Evolutionary conservation across 1,140 invertebrate species (phyloP).

Genomic region (Asbolus verrucosus): DNA sequence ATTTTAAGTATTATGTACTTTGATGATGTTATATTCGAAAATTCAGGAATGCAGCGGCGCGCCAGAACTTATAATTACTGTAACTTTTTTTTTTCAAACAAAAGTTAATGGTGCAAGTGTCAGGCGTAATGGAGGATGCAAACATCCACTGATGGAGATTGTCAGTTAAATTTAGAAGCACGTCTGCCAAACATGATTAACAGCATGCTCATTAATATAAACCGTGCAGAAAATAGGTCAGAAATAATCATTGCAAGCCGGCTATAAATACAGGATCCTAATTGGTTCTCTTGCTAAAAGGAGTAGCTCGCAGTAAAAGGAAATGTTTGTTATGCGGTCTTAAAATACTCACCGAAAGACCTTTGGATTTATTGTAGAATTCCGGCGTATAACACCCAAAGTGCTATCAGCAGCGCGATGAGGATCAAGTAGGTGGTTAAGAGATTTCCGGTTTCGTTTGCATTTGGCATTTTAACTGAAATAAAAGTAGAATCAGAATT

Average conservation of each 20-base stretch:
- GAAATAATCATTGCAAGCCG: neutral
- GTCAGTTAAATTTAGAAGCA: constrained; percentile 6
- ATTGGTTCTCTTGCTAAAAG: no score
- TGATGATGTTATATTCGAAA: no score
- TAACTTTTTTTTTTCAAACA: constrained; percentile 4
- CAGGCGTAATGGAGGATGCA: constrained; percentile 27
- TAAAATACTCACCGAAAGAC: neutral
- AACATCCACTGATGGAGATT: constrained; percentile 13
- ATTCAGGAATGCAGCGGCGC: no score
- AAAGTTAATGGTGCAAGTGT: constrained; percentile 15
- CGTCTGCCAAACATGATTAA: constrained; percentile 23
- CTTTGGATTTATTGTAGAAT: constrained; percentile 31
- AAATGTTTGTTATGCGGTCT: no score
- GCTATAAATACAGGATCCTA: neutral
- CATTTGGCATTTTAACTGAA: constrained; percentile 49
- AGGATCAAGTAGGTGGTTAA: constrained; percentile 51
- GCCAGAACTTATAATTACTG: neutral
- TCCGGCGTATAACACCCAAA: constrained; percentile 53
- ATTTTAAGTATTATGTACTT: no score
- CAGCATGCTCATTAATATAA: neutral
- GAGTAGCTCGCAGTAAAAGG: no score
- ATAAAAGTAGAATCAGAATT: constrained; percentile 18
- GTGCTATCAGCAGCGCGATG: constrained; percentile 48
- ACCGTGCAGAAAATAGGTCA: constrained; percentile 12
- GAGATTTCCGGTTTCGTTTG: constrained; percentile 46